phyloP scores from a whole-genome alignment of 2,797 vertebrate genomes.

The Clamator glandarius region DNA sequence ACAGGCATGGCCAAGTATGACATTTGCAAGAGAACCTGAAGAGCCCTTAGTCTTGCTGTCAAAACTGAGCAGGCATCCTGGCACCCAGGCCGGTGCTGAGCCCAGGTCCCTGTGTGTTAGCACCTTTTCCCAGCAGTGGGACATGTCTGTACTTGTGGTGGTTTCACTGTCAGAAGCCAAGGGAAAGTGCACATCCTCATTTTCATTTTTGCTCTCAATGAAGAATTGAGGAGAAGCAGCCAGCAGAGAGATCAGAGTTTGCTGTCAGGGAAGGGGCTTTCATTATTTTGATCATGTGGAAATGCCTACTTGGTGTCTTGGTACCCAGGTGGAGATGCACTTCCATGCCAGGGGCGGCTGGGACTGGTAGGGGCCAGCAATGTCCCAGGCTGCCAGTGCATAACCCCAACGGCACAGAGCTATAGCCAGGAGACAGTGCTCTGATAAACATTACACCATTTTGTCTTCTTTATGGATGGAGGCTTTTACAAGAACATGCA shows the following conservation, averaged over 20 bases:
- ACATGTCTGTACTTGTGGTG: accelerated
- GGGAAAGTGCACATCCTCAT: not conserved
- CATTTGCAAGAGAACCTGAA: not conserved
- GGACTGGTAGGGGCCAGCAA: not conserved
- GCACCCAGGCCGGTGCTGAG: not conserved
- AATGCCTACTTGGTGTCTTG: not conserved
- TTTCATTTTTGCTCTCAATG: accelerated
- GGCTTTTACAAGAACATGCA: slow-evolving; percentile 46
- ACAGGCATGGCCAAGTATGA: not conserved
- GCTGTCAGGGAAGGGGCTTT: not conserved
- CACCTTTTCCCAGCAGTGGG: not conserved
- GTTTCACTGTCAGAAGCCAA: not conserved
- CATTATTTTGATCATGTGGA: not conserved
- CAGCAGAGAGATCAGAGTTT: not conserved
- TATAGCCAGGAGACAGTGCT: not conserved
- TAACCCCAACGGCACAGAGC: not conserved
- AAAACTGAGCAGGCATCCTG: accelerated
- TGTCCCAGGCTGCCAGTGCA: accelerated
- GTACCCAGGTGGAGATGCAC: not conserved
- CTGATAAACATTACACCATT: not conserved
- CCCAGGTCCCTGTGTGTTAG: not conserved
- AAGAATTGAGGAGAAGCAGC: not conserved
- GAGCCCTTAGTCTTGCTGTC: not conserved
- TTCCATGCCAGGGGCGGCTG: not conserved
- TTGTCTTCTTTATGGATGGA: slow-evolving; percentile 41